Base-by-base conservation (phyloP, 1,140 invertebrate genomes). In the Panulirus ornatus region DNA sequence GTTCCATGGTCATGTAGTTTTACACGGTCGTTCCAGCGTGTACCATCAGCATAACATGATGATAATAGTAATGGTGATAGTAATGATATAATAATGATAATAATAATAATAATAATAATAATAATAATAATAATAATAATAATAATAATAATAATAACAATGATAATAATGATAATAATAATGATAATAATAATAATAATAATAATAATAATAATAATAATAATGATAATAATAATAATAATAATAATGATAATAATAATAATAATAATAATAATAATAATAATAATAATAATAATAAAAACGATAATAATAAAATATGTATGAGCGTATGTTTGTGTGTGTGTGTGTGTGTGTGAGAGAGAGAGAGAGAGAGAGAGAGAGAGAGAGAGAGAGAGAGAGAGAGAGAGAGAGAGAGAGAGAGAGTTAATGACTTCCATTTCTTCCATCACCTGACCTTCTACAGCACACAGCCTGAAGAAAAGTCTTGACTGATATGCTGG, bases 141-240 rank as follows among this genome's bases (percentile, higher is more conserved):
- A 58, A 58, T 22, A 58, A 58, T 22, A 58, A 58, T 22, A 58
- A 58, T 22, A 58, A 58, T 22, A 58, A 58, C 51, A 58, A 58
- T 22, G 22, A 58, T 22, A 58, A 58, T 22, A 58, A 58, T 58
- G 22, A 58, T 58, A 58, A 58, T 58, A 58, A 58, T 58, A 58
- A 58, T 58, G 22, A 58, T 58, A 58, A 58, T 58, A 58, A 58
- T 58, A 58, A 58, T 58, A 58, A 58, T 58, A 58, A 58, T 58
- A 58, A 58, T 58, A 58, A 58, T 58, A 58, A 58, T 58, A 58
- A 58, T 58, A 58, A 58, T 58, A 58, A 58, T 58, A 58, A 58
- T 58, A 58, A 58, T 58, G 22, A 58, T 58, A 58, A 58, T 58
- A 58, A 58, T 58, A 58, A 58, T 58, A 58, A 58, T 58, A 58